These are phyloP conservation scores for Alosa sapidissima DNA, from an alignment of 2,797 vertebrate genomes.

Conservation along the genomic window DNA sequence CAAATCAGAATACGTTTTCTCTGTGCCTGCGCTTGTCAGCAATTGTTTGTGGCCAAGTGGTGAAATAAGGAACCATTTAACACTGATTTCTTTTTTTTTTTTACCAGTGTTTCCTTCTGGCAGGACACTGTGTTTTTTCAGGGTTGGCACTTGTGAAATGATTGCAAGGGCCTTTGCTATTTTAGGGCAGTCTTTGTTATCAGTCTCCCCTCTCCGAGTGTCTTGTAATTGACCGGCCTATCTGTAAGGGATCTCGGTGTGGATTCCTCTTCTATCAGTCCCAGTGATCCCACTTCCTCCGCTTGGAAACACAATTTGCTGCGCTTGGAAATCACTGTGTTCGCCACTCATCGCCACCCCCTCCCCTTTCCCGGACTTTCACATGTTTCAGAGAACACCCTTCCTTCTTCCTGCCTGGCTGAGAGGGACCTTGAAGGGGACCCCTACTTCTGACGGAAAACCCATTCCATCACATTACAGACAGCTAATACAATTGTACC, in stretches of 20 bases:
- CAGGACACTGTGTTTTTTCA: not conserved
- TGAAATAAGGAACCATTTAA: slow-evolving; percentile 1
- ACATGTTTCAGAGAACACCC: not conserved
- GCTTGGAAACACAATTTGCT: slow-evolving; percentile 22
- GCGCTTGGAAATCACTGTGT: slow-evolving; percentile 56
- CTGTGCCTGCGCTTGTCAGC: not conserved
- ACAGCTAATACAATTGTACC: not conserved
- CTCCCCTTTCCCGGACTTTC: slow-evolving; percentile 34
- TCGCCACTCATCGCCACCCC: slow-evolving; percentile 54
- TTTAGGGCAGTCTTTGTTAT: slow-evolving; percentile 36
- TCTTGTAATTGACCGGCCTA: slow-evolving; percentile 56
- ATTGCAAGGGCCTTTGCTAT: slow-evolving; percentile 30
- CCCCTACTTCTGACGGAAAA: not conserved
- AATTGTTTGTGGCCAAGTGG: slow-evolving; percentile 14
- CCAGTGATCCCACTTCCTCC: slow-evolving; percentile 58
- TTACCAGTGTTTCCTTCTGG: slow-evolving; percentile 27
- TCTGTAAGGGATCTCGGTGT: slow-evolving; percentile 28
- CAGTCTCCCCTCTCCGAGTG: slow-evolving; percentile 37
- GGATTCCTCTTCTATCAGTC: slow-evolving; percentile 63
- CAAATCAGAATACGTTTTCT: not conserved
- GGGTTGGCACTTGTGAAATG: not conserved
- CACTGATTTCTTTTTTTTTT: slow-evolving; percentile 26
- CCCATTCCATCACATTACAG: not conserved
- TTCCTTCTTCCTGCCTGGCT: not conserved
- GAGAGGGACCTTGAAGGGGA: not conserved